Conservation (phyloP, 2,888 invertebrate species). For the Lasius fuliginosus region DNA sequence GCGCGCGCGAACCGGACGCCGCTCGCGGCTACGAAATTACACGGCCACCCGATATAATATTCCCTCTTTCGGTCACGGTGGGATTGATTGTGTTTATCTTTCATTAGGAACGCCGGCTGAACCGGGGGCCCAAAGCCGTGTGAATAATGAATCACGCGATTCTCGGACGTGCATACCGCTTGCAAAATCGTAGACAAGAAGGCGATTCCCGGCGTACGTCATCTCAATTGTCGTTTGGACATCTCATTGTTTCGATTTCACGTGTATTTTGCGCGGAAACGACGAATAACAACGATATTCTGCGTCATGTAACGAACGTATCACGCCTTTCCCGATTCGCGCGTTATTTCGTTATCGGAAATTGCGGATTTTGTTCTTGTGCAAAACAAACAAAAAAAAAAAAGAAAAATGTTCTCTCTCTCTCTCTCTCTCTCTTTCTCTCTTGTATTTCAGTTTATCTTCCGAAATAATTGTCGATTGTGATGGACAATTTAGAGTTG, state of each 20-base stretch:
- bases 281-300: conserved; percentile 6
- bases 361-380: not conserved
- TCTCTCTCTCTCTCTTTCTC: not conserved
- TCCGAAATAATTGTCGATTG: not conserved
- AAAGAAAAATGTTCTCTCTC: not conserved
- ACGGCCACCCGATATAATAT: conserved; percentile 82
- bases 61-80: conserved; percentile 81
- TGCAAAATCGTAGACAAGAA: conserved; percentile 31
- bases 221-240: not conserved
- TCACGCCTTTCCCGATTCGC: not conserved
- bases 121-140: conserved; percentile 73
- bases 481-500: conserved; percentile 1
- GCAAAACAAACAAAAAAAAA: not conserved
- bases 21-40: conserved; percentile 78
- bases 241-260: conserved; percentile 26
- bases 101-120: conserved; percentile 83
- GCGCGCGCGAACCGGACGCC: conserved; percentile 35
- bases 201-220: not conserved
- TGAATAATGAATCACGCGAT: conserved; percentile 82
- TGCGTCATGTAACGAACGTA: not conserved
- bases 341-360: conserved; percentile 1
- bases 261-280: conserved; percentile 13
- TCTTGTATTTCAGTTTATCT: not conserved
- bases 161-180: conserved; percentile 26
- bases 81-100: conserved; percentile 86